phyloP scores from a whole-genome alignment of 2,113 vertebrate species.

The Ictalurus punctatus region DNA sequence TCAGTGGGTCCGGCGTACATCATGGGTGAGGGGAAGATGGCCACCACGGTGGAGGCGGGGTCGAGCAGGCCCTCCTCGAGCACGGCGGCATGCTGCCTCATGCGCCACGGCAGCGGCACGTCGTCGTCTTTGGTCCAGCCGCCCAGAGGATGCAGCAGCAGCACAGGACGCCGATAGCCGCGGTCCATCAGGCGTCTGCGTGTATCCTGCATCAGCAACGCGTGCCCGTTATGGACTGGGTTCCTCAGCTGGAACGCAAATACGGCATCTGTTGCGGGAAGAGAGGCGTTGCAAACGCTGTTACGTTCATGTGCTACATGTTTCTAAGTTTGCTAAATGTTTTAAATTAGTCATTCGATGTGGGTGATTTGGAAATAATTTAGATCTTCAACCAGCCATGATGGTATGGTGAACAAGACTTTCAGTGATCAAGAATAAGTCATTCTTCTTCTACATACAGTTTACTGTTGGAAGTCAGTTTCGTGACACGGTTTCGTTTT shows the following conservation, averaged over 20 bases:
- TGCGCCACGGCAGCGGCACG: slow-evolving; percentile 91
- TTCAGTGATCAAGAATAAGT: neutral
- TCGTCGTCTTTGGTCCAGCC: slow-evolving; percentile 99
- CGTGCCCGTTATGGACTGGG: slow-evolving; percentile 96
- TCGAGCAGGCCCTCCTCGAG: slow-evolving; percentile 90
- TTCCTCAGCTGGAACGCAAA: slow-evolving; percentile 98
- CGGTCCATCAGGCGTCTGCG: slow-evolving; percentile 88
- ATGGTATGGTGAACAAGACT: neutral
- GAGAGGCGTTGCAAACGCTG: neutral
- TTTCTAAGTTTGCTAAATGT: neutral
- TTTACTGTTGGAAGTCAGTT: neutral
- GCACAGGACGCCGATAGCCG: slow-evolving; percentile 89
- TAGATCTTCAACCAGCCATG: neutral
- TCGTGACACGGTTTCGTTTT: too few species aligned
- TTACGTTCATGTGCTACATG: neutral
- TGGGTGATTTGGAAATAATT: neutral
- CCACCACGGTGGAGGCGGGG: slow-evolving; percentile 88
- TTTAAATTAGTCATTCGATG: neutral
- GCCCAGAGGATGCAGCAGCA: slow-evolving; percentile 93
- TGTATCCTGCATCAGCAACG: slow-evolving; percentile 95
- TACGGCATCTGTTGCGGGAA: slow-evolving; percentile 81
- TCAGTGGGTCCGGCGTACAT: slow-evolving; percentile 99
- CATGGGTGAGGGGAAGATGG: slow-evolving; percentile 98
- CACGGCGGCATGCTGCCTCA: slow-evolving; percentile 94
- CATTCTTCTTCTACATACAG: neutral